Conservation (phyloP, 1,140 invertebrate genomes). For the Meloidogyne chitwoodi region DNA sequence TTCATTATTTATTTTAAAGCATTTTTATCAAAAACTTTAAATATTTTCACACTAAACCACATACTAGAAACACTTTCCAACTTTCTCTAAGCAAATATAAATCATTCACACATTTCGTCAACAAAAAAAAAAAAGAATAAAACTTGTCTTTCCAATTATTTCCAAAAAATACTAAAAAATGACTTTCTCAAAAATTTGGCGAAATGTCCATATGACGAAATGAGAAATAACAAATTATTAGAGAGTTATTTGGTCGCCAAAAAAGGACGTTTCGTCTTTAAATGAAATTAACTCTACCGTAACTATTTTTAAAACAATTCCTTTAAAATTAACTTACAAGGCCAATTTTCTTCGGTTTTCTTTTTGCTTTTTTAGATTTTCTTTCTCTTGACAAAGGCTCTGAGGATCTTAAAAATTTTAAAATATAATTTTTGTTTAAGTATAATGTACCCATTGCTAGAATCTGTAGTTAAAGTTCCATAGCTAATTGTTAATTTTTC, state of each 20-base stretch:
- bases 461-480: not conserved
- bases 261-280: not conserved
- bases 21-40: not conserved
- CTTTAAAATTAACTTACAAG: not conserved
- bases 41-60: not conserved
- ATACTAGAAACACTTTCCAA: not conserved
- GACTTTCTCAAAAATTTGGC: no score
- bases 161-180: no score
- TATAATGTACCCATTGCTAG: not conserved
- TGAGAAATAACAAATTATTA: no score
- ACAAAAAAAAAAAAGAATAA: not conserved
- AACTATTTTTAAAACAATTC: not conserved
- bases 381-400: not conserved
- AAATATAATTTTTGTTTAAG: not conserved
- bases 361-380: slow-evolving; percentile 1
- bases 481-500: not conserved
- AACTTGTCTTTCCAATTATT: not conserved
- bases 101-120: not conserved
- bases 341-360: not conserved
- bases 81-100: not conserved
- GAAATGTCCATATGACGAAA: no score
- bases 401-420: not conserved
- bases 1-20: not conserved
- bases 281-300: not conserved
- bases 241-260: not conserved